These are phyloP conservation scores for Cyphomyrus plagiostoma DNA, from an alignment of 2,113 vertebrate species.

Conservation along the genomic window DNA sequence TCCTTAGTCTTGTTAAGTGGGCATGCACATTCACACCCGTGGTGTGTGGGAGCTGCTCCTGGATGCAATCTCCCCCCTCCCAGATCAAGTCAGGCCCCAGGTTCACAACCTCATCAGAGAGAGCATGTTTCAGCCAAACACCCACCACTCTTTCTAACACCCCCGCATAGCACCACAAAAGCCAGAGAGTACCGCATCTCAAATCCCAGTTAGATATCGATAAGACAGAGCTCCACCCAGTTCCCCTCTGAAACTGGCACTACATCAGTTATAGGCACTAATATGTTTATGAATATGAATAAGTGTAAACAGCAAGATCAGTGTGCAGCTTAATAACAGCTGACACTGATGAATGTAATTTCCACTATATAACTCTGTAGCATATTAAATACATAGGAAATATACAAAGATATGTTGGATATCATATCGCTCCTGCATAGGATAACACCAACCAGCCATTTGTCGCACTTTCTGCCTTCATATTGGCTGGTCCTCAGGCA, in stretches of 20 bases:
- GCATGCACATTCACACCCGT: neutral
- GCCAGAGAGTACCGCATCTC: neutral
- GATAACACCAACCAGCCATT: constrained; percentile 13
- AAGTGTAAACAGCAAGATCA: neutral
- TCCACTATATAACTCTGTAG: neutral
- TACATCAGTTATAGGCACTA: neutral
- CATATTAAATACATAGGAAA: neutral
- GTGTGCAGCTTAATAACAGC: constrained; percentile 1
- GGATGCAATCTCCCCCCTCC: neutral
- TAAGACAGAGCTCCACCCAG: neutral
- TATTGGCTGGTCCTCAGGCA: constrained; percentile 7
- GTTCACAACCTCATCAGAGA: neutral
- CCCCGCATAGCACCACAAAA: neutral
- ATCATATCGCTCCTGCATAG: neutral
- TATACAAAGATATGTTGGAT: neutral
- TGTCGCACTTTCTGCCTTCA: constrained; percentile 21
- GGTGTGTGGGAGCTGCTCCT: neutral
- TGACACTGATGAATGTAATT: constrained; percentile 8
- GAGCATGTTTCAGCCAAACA: neutral
- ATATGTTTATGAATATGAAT: neutral
- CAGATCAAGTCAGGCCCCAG: neutral
- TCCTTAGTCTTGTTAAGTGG: neutral
- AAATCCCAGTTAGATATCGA: neutral
- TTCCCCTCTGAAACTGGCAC: neutral
- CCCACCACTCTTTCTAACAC: neutral